A percentile compares a stretch with the other conserved stretches of the same genome.
phyloP scores from a whole-genome alignment of 2,113 vertebrate genomes.

The human region DNA sequence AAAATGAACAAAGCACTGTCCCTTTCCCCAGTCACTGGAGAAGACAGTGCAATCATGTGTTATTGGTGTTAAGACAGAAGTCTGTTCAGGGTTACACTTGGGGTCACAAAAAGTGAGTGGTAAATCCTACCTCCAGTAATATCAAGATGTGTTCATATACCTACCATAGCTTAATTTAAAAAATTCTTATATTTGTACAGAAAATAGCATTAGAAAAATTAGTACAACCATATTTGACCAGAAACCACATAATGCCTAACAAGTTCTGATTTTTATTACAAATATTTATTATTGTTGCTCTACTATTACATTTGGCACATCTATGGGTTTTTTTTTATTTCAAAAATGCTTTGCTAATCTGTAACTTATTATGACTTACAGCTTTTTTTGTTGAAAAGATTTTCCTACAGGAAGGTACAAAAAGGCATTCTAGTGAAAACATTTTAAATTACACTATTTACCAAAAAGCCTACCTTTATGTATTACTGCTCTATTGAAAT shows the following conservation, averaged over 20 bases:
- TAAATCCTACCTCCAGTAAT: neutral
- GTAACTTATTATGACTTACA: slow-evolving; percentile 30
- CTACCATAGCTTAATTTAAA: neutral
- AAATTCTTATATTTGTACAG: neutral
- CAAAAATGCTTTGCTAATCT: slow-evolving; percentile 3
- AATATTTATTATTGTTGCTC: neutral
- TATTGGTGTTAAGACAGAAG: neutral
- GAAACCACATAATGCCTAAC: neutral
- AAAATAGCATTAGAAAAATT: slow-evolving; percentile 34
- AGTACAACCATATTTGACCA: neutral
- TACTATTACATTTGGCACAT: neutral
- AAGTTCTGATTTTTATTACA: slow-evolving; percentile 1
- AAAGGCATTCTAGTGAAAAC: slow-evolving; percentile 36
- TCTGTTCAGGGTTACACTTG: neutral
- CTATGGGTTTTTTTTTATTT: neutral
- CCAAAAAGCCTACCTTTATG: slow-evolving; percentile 51
- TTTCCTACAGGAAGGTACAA: slow-evolving; percentile 47
- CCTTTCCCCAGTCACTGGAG: neutral
- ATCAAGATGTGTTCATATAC: neutral
- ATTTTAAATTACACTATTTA: slow-evolving; percentile 57
- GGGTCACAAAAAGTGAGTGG: neutral
- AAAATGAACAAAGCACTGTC: neutral
- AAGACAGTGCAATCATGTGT: neutral
- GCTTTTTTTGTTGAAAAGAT: neutral
- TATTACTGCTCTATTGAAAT: slow-evolving; percentile 36